phyloP scores from a whole-genome alignment of 2,797 vertebrate species.

The Chromobotia macracanthus region DNA sequence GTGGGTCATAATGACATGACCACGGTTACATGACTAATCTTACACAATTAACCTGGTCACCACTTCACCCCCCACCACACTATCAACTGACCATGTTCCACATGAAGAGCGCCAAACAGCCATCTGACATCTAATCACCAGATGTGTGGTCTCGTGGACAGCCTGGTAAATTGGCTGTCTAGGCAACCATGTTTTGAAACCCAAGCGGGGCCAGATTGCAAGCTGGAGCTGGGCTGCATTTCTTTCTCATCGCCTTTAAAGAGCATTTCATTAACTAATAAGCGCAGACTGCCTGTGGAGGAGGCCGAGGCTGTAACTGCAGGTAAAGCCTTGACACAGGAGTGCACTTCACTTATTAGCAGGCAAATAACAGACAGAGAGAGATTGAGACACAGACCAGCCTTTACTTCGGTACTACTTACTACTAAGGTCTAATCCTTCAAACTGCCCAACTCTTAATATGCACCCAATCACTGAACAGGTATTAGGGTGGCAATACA shows the following conservation, averaged over 20 bases:
- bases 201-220: slow-evolving; percentile 70
- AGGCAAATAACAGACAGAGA: slow-evolving; percentile 38
- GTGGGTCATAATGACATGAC: slow-evolving; percentile 35
- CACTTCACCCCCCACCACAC: slow-evolving; percentile 1
- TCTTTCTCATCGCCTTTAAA: slow-evolving; percentile 73
- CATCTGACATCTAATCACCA: slow-evolving; percentile 71
- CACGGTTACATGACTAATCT: slow-evolving; percentile 36
- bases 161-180: slow-evolving; percentile 73
- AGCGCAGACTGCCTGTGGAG: slow-evolving; percentile 46
- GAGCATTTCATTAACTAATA: slow-evolving; percentile 80
- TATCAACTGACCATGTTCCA: slow-evolving; percentile 39
- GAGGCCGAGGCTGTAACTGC: slow-evolving; percentile 38
- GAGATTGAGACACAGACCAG: slow-evolving; percentile 23
- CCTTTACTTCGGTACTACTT: slow-evolving; percentile 19
- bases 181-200: slow-evolving; percentile 81
- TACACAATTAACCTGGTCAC: slow-evolving; percentile 46
- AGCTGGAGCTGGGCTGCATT: slow-evolving; percentile 71
- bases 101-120: slow-evolving; percentile 60
- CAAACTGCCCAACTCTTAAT: slow-evolving; percentile 1
- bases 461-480: neutral
- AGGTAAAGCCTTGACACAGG: slow-evolving; percentile 51
- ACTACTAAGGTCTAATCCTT: slow-evolving; percentile 26
- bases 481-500: neutral
- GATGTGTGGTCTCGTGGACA: slow-evolving; percentile 72
- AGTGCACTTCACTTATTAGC: slow-evolving; percentile 51